Conservation (phyloP, 1,140 invertebrate genomes). For the Olivierus martensii region DNA sequence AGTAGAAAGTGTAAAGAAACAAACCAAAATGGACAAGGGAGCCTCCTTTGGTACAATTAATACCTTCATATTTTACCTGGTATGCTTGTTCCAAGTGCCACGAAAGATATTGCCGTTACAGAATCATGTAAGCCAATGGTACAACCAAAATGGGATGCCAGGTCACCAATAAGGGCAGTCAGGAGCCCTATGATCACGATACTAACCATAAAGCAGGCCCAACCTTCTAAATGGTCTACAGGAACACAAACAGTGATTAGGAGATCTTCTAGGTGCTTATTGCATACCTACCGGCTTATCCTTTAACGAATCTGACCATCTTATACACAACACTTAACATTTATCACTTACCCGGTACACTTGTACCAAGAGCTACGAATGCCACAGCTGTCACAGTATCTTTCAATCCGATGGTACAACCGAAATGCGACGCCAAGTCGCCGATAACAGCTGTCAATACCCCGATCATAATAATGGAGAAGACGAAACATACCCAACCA, state of each 20-base stretch:
- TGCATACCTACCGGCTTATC: too few species aligned
- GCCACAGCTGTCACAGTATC: slow-evolving; percentile 93
- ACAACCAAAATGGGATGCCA: slow-evolving; percentile 91
- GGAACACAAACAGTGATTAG: too few species aligned
- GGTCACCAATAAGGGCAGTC: slow-evolving; percentile 88
- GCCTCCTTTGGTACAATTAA: background rate
- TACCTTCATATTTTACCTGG: slow-evolving; percentile 30
- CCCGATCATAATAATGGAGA: slow-evolving; percentile 84
- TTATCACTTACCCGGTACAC: slow-evolving; percentile 69
- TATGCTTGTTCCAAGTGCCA: slow-evolving; percentile 79
- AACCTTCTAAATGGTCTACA: slow-evolving; percentile 46
- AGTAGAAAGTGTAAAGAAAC: too few species aligned
- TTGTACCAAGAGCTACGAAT: slow-evolving; percentile 93
- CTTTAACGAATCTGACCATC: too few species aligned
- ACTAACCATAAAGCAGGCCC: slow-evolving; percentile 85
- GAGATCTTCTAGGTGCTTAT: too few species aligned
- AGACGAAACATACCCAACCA: slow-evolving; percentile 86
- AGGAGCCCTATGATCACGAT: slow-evolving; percentile 83
- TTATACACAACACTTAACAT: too few species aligned
- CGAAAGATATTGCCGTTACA: slow-evolving; percentile 90
- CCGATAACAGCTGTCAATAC: slow-evolving; percentile 90
- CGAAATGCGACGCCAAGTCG: slow-evolving; percentile 90
- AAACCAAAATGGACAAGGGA: too few species aligned
- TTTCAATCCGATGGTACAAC: slow-evolving; percentile 90
- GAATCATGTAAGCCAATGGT: slow-evolving; percentile 87